phyloP scores from a whole-genome alignment of 2,113 vertebrate genomes.

The Nymphicus hollandicus region DNA sequence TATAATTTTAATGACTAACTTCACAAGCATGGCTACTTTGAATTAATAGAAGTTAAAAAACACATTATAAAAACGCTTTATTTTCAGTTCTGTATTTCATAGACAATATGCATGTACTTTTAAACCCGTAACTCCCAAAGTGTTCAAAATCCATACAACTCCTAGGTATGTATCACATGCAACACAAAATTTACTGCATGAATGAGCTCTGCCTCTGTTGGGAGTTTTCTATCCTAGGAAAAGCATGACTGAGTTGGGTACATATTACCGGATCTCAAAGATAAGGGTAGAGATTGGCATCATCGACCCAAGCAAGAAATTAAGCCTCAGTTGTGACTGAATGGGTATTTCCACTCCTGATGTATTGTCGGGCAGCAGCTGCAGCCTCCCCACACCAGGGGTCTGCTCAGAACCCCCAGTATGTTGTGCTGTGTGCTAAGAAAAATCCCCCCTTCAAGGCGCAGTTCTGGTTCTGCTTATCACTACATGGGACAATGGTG shows the following conservation, averaged over 20 bases:
- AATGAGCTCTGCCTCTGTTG: accelerated
- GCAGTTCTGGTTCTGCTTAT: neutral
- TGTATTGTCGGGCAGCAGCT: accelerated
- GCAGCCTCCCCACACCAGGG: neutral
- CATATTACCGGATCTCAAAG: neutral
- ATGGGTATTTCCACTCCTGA: neutral
- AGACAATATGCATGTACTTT: neutral
- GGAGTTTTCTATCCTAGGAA: neutral
- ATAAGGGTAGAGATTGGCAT: neutral
- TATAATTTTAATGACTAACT: neutral
- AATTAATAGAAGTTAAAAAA: neutral
- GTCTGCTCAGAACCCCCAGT: neutral
- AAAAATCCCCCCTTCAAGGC: neutral
- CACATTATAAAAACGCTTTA: neutral
- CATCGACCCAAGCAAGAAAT: neutral
- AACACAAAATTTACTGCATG: neutral
- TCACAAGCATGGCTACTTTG: neutral
- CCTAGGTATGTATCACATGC: accelerated
- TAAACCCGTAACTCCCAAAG: neutral
- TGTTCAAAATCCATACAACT: neutral
- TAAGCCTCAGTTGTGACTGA: neutral
- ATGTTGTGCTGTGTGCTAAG: neutral
- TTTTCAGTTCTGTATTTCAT: neutral
- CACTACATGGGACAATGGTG: neutral
- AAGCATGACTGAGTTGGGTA: neutral